phyloP scores from a whole-genome alignment of 2,888 invertebrate species.

The Antheraea yamamai region DNA sequence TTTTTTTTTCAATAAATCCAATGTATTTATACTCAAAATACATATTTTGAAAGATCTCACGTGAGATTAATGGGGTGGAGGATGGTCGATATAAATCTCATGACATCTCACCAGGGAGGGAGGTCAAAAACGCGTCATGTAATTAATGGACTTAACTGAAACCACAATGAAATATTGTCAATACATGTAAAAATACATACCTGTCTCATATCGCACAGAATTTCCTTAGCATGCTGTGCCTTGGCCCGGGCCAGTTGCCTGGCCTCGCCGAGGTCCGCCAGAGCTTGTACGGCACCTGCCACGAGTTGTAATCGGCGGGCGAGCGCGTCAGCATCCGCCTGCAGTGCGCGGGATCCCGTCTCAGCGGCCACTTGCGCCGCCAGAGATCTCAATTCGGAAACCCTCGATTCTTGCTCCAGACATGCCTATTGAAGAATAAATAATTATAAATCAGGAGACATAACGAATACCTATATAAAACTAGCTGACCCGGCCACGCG shows the following conservation, averaged over 20 bases:
- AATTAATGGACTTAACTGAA: background rate
- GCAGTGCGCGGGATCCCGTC: slow-evolving; percentile 88
- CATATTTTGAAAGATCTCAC: too few species aligned
- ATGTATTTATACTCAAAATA: too few species aligned
- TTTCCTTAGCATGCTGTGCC: slow-evolving; percentile 84
- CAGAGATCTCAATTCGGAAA: slow-evolving; percentile 87
- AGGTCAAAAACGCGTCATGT: too few species aligned
- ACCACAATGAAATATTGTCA: background rate
- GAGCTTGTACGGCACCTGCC: slow-evolving; percentile 86
- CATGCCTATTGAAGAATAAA: slow-evolving; percentile 82
- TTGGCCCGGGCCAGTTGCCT: slow-evolving; percentile 82
- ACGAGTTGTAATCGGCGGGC: slow-evolving; percentile 89
- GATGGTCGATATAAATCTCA: too few species aligned
- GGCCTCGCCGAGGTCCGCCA: slow-evolving; percentile 90
- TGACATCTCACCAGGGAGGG: too few species aligned
- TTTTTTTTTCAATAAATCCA: too few species aligned
- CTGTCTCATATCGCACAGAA: slow-evolving; percentile 88
- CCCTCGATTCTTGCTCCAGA: slow-evolving; percentile 88
- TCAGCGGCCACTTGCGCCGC: slow-evolving; percentile 90
- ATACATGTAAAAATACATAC: slow-evolving; percentile 63
- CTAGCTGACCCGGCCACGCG: too few species aligned
- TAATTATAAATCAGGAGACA: background rate
- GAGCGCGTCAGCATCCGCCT: slow-evolving; percentile 89
- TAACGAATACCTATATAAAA: background rate
- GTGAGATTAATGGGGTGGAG: too few species aligned